Percentiles rank a stretch among this genome's conserved stretches.
Conservation (phyloP, 1,140 invertebrate genomes). For the Brachionus plicatilis region DNA sequence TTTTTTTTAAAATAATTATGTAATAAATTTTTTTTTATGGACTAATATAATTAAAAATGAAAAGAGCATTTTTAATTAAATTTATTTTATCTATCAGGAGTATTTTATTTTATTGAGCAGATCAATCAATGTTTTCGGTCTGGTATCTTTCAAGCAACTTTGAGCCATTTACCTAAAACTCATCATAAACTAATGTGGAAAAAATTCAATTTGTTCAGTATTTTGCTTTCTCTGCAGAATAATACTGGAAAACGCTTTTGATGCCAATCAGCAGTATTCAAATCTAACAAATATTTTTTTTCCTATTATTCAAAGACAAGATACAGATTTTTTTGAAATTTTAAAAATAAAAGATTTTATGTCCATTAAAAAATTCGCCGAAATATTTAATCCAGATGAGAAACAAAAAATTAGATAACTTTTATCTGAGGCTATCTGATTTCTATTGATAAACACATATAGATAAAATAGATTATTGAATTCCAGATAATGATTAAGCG, state of each 20-base stretch:
- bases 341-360: background rate
- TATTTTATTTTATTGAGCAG: background rate
- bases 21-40: background rate
- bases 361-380: background rate
- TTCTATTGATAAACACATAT: background rate
- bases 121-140: background rate
- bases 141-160: background rate
- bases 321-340: background rate
- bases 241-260: background rate
- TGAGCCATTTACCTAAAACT: background rate
- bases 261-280: background rate
- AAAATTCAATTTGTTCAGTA: background rate
- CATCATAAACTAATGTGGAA: background rate
- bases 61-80: background rate
- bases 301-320: background rate
- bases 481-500: background rate
- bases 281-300: background rate
- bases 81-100: background rate
- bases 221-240: background rate
- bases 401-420: background rate
- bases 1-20: background rate
- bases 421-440: background rate
- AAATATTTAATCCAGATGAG: background rate
- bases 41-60: background rate
- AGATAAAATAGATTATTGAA: background rate